These are phyloP conservation scores for Chloroceryle amazona DNA, from an alignment of 2,797 vertebrate genomes.

Conservation along the genomic window DNA sequence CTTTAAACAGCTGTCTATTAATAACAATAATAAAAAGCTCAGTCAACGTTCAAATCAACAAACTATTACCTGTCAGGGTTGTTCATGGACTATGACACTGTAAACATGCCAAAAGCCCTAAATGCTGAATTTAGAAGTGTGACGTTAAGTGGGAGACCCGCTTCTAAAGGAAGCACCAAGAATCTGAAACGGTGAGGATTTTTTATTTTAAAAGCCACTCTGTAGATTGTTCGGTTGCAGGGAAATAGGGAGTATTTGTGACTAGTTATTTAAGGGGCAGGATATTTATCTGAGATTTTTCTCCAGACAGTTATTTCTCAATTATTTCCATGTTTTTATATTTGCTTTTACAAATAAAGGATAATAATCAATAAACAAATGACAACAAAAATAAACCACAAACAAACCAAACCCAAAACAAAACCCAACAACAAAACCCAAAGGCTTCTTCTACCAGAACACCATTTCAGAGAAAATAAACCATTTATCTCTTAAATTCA, in stretches of 20 bases:
- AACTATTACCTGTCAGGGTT: slow-evolving; percentile 30
- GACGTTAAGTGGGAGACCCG: slow-evolving; percentile 35
- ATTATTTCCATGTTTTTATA: not conserved
- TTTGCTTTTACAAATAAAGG: not conserved
- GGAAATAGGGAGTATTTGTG: not conserved
- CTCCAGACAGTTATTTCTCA: not conserved
- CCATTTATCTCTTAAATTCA: not conserved
- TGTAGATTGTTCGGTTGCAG: not conserved
- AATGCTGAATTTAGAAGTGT: slow-evolving; percentile 49
- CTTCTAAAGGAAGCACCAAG: slow-evolving; percentile 41
- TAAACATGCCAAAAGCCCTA: slow-evolving; percentile 20
- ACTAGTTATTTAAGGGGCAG: not conserved
- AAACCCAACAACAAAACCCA: not conserved
- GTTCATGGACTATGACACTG: slow-evolving; percentile 17
- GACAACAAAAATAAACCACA: not conserved
- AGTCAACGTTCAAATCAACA: slow-evolving; percentile 32
- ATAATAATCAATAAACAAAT: too few relatives aligned
- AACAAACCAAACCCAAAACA: not conserved
- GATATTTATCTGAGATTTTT: not conserved
- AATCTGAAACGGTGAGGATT: not conserved
- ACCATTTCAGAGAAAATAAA: not conserved
- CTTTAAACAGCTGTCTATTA: slow-evolving; percentile 11
- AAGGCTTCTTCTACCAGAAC: not conserved
- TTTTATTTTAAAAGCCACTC: not conserved
- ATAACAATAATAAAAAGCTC: slow-evolving; percentile 13